A percentile compares a stretch with the other conserved stretches of the same genome.
Evolutionary conservation across 2,797 vertebrate genomes (phyloP).

Genomic region (Lacerta agilis): DNA sequence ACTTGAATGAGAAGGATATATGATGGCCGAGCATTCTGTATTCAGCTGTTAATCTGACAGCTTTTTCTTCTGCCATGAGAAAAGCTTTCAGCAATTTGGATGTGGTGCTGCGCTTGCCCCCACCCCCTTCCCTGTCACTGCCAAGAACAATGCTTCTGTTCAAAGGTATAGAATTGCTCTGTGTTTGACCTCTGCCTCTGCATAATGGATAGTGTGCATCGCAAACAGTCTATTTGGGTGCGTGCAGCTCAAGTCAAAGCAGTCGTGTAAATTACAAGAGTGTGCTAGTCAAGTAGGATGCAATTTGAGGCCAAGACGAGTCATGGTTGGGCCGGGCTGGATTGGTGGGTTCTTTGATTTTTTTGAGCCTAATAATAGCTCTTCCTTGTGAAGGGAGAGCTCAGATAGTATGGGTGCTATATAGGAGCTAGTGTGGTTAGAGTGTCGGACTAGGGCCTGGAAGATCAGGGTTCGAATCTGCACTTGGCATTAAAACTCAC

Average conservation of each 20-base stretch:
- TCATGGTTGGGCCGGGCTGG: constrained; percentile 35
- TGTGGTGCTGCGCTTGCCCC: constrained; percentile 30
- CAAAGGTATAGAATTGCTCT: constrained; percentile 62
- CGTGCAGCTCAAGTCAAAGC: constrained; percentile 52
- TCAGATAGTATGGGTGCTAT: background rate
- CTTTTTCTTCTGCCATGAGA: constrained; percentile 75
- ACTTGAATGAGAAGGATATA: constrained; percentile 71
- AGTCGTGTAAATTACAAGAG: constrained; percentile 58
- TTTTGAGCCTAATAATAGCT: background rate
- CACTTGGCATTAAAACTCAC: no score
- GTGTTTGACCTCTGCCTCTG: constrained; percentile 61
- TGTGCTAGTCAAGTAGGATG: constrained; percentile 56
- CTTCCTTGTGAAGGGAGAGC: no score
- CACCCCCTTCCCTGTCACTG: constrained; percentile 57
- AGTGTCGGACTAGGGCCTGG: no score
- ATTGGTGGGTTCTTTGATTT: background rate
- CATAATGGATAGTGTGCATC: constrained; percentile 60
- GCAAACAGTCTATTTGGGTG: constrained; percentile 55
- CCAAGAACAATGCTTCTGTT: constrained; percentile 57
- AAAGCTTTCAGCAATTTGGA: constrained; percentile 66
- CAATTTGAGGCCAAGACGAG: constrained; percentile 39
- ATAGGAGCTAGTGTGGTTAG: no score
- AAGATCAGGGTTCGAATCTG: no score
- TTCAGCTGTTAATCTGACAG: constrained; percentile 73
- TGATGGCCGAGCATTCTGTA: constrained; percentile 68